phyloP scores from a whole-genome alignment of 1,140 invertebrate species.

The Scaptomyza graminum region DNA sequence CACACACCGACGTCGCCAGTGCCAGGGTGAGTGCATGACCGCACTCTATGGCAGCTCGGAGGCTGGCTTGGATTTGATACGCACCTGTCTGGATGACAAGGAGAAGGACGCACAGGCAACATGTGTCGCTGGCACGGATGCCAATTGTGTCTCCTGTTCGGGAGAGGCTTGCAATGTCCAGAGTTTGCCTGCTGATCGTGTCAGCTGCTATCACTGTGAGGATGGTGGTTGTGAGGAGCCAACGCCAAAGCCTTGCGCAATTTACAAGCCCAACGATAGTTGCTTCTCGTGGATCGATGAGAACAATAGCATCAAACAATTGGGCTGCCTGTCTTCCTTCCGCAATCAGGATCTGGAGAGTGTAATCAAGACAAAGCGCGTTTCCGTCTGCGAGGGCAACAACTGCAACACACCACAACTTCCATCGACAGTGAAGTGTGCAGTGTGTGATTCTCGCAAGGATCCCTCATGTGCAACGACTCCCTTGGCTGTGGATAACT shows the following conservation, averaged over 20 bases:
- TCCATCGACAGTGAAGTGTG: conserved; percentile 49
- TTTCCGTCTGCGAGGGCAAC: conserved; percentile 59
- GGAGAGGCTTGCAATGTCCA: conserved; percentile 59
- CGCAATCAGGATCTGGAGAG: conserved; percentile 66
- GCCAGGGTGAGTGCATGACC: conserved; percentile 73
- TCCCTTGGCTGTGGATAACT: conserved; percentile 46
- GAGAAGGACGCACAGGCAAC: conserved; percentile 51
- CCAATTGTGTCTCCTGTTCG: conserved; percentile 54
- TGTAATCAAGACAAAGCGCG: conserved; percentile 68
- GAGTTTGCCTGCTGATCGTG: conserved; percentile 52
- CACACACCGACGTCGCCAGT: conserved; percentile 56
- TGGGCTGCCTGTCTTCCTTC: conserved; percentile 73
- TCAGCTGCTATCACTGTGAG: conserved; percentile 67
- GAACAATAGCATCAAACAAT: conserved; percentile 55
- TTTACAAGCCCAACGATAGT: conserved; percentile 68
- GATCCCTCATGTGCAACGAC: conserved; percentile 62
- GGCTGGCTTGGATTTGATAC: conserved; percentile 60
- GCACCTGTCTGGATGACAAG: conserved; percentile 75
- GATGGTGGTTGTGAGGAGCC: conserved; percentile 63
- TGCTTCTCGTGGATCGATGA: conserved; percentile 69
- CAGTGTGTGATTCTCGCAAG: conserved; percentile 66
- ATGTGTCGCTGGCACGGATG: conserved; percentile 48
- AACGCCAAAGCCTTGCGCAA: conserved; percentile 27
- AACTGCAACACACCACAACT: conserved; percentile 64
- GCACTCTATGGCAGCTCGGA: conserved; percentile 66